These are phyloP conservation scores for Malacosoma neustria DNA, from an alignment of 2,888 invertebrate genomes.

Conservation along the genomic window DNA sequence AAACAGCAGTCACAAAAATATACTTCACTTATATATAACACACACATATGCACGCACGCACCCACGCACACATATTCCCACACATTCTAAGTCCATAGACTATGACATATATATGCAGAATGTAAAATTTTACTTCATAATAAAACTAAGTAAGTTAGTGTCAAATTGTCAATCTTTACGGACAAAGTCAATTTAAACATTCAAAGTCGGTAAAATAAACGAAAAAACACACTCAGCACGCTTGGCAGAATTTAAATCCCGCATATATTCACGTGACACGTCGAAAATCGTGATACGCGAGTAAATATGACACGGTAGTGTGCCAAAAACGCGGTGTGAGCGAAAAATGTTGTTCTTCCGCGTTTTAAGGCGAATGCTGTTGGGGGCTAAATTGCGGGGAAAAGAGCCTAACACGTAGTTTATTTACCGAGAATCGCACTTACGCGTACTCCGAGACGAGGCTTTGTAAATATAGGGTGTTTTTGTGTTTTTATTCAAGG, in stretches of 20 bases:
- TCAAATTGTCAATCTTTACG: no score
- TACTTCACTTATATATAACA: no score
- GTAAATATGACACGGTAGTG: neutral
- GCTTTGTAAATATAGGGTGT: neutral
- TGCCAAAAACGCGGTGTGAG: neutral
- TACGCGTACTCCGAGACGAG: neutral
- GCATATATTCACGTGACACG: neutral
- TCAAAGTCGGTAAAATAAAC: no score
- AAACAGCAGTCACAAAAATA: no score
- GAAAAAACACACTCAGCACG: no score
- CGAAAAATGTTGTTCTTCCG: neutral
- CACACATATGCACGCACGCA: no score
- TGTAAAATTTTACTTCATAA: no score
- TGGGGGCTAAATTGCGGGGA: conserved; percentile 5
- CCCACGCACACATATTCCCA: no score
- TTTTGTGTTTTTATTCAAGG: neutral
- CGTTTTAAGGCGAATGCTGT: neutral
- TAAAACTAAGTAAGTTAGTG: no score
- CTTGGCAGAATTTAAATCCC: neutral
- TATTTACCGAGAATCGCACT: conserved; percentile 6
- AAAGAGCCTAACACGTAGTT: conserved; percentile 7
- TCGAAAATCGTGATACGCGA: neutral
- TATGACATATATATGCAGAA: no score
- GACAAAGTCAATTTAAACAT: no score
- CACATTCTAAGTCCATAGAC: no score